Evolutionary conservation across 2,888 invertebrate species (phyloP), one percentile per base, ranked within the genome.

Genomic region (Pterostichus madidus): DNA sequence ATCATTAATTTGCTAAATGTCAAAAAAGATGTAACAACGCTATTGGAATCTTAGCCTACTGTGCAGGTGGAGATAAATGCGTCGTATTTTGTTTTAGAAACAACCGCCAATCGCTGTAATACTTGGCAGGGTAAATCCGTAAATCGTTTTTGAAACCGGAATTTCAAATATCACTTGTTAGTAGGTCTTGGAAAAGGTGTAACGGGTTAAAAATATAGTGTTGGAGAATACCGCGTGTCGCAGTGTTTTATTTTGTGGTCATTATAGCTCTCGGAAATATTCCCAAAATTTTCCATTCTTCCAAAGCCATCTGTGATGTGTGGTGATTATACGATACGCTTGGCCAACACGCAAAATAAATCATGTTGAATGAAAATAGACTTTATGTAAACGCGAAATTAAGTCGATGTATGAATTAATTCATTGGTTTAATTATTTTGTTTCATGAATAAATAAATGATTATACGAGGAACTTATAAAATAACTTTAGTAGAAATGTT

Each of bases 211-310:
- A 53, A 59, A 59, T 31, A 59, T 11, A 31, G 8, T n/a, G 35
- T 6, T 35, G 35, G 64, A 35, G 24, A 13, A 4, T 64, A 35
- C n/a, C 32, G 35, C 32, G 35, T 24, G 35, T 64, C 61, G 61
- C 24, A 6, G n/a, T 64, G 64, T 35, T 64, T n/a, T 59, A 59
- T 64, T 35, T 35, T 39, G 35, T 13, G 7, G 64, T 4, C 64
- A 64, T 64, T 35, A 31, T 5, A 64, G 6, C 35, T 13, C 32
- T 64, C 13, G 64, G 64, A 64, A 64, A 64, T 64, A 13, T 64
- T 35, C 35, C 13, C 64, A 35, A 64, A 64, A 64, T 64, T 64
- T 64, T 64, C 64, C 64, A 64, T 64, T 64, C 64, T 64, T 64
- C 8, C 32, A 64, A 35, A 32, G n/a, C 32, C 64, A 64, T 64